These are phyloP conservation scores for Tachina fera DNA, from an alignment of 2,888 invertebrate genomes.

Conservation along the genomic window DNA sequence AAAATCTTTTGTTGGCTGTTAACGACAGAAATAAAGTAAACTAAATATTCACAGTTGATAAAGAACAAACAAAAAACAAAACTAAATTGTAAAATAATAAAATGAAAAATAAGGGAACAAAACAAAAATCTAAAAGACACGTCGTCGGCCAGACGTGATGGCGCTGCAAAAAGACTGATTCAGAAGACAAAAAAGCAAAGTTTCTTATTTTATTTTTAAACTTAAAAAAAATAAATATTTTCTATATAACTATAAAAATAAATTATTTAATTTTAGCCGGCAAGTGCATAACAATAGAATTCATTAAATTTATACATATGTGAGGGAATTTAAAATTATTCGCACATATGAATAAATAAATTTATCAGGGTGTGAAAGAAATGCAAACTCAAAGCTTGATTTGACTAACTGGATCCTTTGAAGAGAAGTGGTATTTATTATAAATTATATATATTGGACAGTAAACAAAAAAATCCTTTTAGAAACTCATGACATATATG, in stretches of 20 bases:
- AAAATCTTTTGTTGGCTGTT: slow-evolving; percentile 37
- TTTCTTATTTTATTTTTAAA: slow-evolving; percentile 35
- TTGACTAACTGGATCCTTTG: too few species aligned
- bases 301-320: not conserved
- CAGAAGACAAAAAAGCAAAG: slow-evolving; percentile 25
- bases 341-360: not conserved
- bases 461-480: too few species aligned
- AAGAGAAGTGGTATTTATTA: too few species aligned
- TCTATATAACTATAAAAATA: slow-evolving; percentile 53
- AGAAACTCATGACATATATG: too few species aligned
- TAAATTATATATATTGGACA: too few species aligned
- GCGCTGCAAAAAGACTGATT: slow-evolving; percentile 72
- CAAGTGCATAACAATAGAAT: slow-evolving; percentile 2
- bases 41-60: slow-evolving; percentile 15
- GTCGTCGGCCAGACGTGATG: slow-evolving; percentile 76
- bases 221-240: not conserved
- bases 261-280: slow-evolving; percentile 47
- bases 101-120: slow-evolving; percentile 42
- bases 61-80: slow-evolving; percentile 20
- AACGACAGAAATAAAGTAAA: slow-evolving; percentile 22
- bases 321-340: slow-evolving; percentile 1
- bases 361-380: not conserved
- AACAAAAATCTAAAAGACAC: slow-evolving; percentile 66
- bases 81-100: slow-evolving; percentile 63
- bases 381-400: too few species aligned